Evolutionary conservation across 2,797 vertebrate species (phyloP), one percentile per base, ranked within the genome.

Genomic region (Silurus lanzhouensis): DNA sequence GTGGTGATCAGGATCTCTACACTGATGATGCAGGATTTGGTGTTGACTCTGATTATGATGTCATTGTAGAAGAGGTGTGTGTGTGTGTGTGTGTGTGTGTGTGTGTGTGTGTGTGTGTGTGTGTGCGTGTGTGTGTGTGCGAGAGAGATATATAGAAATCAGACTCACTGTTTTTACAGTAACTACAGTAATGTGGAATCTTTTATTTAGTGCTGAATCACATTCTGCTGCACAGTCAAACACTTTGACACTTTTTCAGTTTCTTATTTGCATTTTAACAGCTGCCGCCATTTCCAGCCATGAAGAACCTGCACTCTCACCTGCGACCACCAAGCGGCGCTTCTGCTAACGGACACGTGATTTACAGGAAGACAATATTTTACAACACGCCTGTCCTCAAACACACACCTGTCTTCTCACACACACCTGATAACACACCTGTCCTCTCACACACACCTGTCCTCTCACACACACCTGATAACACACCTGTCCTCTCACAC

Each of bases 31-130:
- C 96, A 20, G 93, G 93, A 48, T 95, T 96, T 81, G 95, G 94
- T 75, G 86, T 95, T 0, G 97, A 97, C 90, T 96, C 97, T 0
- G 97, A 98, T 90, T 96, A 97, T 15, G 97, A 98, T 86, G 89
- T 97, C 82, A 97, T 97, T 86, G 96, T 97, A 80, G 97, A 98
- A 87, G 96, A 98, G 96, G 98, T 99, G 94, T 61, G 82, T 76
- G 7, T 83, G 61, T 6, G 48, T 52, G 48, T 9, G 48, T 52
- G 1, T 52, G 48, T 9, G 48, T 52, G 48, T 52, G 48, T 52
- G 48, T 52, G 81, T 76, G 7, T 83, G 61, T 6, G 31, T 31
- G 31, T 31, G 31, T 31, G 31, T 31, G 31, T 31, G 31, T 31
- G 31, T 31, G 31, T 31, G 31, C 2, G 31, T 31, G 31, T 31